A percentile compares a stretch with the other conserved stretches of the same genome.
phyloP scores from a whole-genome alignment of 2,888 invertebrate species.

The Mesoligia furuncula region DNA sequence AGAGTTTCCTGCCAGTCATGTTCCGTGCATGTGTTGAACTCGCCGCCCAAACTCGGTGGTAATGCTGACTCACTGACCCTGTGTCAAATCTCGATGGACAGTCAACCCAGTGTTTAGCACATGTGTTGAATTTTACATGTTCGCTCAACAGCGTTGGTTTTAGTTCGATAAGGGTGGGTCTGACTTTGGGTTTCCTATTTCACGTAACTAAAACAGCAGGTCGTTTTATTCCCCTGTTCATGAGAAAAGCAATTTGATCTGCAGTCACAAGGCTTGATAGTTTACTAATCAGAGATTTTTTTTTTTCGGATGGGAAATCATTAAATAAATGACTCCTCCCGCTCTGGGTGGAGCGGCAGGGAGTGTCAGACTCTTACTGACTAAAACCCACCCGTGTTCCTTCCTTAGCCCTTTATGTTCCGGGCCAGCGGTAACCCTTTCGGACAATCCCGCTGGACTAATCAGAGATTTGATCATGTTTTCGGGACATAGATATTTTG shows the following conservation, averaged over 20 bases:
- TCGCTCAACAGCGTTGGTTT: conserved; percentile 36
- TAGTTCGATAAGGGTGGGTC: conserved; percentile 14
- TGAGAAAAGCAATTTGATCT: neutral
- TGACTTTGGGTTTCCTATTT: conserved; percentile 19
- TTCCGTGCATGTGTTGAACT: conserved; percentile 81
- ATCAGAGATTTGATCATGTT: neutral
- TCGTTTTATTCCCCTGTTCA: neutral
- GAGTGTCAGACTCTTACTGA: too few species aligned
- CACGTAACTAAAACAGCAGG: neutral
- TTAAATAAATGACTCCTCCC: too few species aligned
- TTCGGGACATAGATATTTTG: neutral
- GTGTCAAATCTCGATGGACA: conserved; percentile 88
- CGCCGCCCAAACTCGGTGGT: conserved; percentile 74
- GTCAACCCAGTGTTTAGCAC: conserved; percentile 82
- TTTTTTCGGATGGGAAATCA: too few species aligned
- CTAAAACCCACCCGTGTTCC: too few species aligned
- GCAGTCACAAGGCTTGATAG: neutral
- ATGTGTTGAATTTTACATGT: conserved; percentile 73
- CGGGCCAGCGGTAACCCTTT: too few species aligned
- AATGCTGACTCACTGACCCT: conserved; percentile 85
- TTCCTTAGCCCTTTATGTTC: too few species aligned
- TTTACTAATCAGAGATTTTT: neutral
- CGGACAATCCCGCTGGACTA: too few species aligned
- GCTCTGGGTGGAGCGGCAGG: too few species aligned
- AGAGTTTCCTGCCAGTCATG: conserved; percentile 82